Conservation (phyloP, 2,797 vertebrate genomes). For the Limosa lapponica region DNA sequence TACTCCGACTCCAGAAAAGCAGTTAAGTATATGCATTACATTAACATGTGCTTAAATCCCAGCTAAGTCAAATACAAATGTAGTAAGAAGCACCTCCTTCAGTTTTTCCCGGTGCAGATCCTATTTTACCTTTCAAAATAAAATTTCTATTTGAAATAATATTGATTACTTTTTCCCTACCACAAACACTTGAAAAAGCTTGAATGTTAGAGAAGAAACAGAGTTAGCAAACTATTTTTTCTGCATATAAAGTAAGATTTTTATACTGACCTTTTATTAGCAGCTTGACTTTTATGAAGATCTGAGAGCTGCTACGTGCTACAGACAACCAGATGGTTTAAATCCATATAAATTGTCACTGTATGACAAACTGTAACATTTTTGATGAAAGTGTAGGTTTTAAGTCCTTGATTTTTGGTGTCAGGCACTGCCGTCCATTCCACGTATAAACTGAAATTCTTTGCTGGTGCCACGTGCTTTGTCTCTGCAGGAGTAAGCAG, state of each 20-base stretch:
- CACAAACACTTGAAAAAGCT: neutral
- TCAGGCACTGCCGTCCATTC: neutral
- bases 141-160: neutral
- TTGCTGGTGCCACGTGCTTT: neutral
- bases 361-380: neutral
- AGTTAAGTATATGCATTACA: neutral
- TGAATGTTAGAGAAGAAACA: neutral
- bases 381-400: conserved; percentile 19
- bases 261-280: conserved; percentile 13
- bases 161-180: neutral
- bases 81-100: neutral
- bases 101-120: neutral
- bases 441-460: conserved; percentile 15
- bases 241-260: neutral
- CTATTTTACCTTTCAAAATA: neutral
- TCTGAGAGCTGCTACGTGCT: neutral
- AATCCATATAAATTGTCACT: neutral
- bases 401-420: conserved; percentile 11
- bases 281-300: neutral
- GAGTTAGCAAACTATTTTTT: neutral
- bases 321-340: neutral
- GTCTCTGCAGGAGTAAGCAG: conserved; percentile 44
- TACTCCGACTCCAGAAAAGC: neutral
- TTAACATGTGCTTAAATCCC: neutral
- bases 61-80: neutral